phyloP scores from a whole-genome alignment of 2,113 vertebrate species.

The Mesitornis unicolor region DNA sequence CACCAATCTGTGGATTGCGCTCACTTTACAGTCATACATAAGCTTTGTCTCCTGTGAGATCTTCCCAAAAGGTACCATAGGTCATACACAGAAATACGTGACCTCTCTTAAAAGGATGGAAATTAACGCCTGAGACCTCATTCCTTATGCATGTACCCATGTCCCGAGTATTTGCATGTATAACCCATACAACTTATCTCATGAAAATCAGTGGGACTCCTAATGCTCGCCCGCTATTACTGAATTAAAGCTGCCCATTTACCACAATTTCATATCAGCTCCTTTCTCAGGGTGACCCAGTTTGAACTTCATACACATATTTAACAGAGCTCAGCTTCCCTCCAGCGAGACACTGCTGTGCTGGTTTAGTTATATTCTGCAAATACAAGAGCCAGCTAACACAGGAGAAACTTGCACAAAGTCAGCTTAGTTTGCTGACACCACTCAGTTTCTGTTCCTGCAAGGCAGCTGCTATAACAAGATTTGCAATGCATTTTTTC shows the following conservation, averaged over 20 bases:
- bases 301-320: not conserved
- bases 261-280: not conserved
- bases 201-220: not conserved
- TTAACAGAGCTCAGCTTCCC: not conserved
- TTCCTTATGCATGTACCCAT: not conserved
- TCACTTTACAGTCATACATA: not conserved
- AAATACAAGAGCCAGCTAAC: not conserved
- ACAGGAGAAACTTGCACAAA: not conserved
- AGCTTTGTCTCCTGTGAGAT: not conserved
- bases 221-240: accelerated
- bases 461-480: not conserved
- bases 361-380: not conserved
- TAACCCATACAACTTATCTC: not conserved
- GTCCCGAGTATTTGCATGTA: not conserved
- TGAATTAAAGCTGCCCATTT: not conserved
- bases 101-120: not conserved
- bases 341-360: accelerated
- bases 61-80: not conserved
- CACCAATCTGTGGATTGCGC: not conserved
- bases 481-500: not conserved
- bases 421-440: not conserved
- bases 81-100: not conserved
- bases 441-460: not conserved
- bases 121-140: not conserved
- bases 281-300: not conserved